These are phyloP conservation scores for Calameuta idolon DNA, from an alignment of 2,888 invertebrate species.

Conservation along the genomic window DNA sequence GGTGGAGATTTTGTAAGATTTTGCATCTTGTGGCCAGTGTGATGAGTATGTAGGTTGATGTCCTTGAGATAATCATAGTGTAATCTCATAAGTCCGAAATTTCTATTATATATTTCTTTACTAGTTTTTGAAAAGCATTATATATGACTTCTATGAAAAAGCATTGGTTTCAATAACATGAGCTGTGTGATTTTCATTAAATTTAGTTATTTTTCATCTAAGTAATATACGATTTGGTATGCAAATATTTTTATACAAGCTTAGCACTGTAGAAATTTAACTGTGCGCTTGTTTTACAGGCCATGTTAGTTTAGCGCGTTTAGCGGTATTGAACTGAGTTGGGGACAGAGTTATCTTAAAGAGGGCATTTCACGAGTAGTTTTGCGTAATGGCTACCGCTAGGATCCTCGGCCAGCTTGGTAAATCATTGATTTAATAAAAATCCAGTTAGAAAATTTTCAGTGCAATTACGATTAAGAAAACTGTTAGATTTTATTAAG, in stretches of 20 bases:
- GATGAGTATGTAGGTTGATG: background rate
- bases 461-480: background rate
- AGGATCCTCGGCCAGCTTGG: slow-evolving; percentile 31
- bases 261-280: background rate
- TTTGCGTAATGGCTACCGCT: slow-evolving; percentile 31
- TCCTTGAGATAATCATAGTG: background rate
- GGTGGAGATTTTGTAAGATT: background rate
- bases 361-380: slow-evolving; percentile 7
- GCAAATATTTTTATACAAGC: background rate
- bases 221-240: background rate
- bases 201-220: background rate
- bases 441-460: background rate
- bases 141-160: background rate
- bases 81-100: background rate
- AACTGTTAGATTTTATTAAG: background rate
- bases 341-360: slow-evolving; percentile 2
- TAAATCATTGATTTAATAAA: slow-evolving; percentile 21
- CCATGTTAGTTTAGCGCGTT: background rate
- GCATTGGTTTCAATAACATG: background rate
- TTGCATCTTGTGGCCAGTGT: background rate
- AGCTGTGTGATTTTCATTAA: background rate
- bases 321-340: background rate
- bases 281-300: background rate
- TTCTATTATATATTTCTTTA: background rate
- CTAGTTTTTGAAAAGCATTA: background rate